phyloP scores from a whole-genome alignment of 2,113 vertebrate genomes.

The Herpailurus yagouaroundi region DNA sequence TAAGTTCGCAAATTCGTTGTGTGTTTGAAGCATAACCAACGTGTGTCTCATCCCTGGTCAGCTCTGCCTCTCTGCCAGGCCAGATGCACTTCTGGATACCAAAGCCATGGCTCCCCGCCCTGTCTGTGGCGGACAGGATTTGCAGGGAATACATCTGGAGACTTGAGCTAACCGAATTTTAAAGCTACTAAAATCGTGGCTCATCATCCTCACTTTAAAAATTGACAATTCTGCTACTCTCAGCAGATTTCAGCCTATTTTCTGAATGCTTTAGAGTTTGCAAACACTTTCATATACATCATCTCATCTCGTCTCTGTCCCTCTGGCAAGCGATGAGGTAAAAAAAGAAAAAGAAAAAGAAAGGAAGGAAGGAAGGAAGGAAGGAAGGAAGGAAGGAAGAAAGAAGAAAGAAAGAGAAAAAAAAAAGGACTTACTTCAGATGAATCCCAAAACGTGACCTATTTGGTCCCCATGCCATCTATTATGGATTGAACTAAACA shows the following conservation, averaged over 20 bases:
- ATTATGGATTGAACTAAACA: not conserved
- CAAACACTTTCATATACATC: not conserved
- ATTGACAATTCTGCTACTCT: not conserved
- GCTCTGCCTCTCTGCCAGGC: not conserved
- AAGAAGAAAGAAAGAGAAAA: not conserved
- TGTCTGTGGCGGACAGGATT: not conserved
- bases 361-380: rapidly evolving
- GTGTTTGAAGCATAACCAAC: not conserved
- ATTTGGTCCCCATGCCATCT: not conserved
- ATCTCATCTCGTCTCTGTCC: not conserved
- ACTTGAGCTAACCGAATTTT: not conserved
- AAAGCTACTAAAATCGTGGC: not conserved
- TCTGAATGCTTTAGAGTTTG: not conserved
- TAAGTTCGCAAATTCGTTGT: not conserved
- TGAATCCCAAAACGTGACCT: constrained; percentile 5
- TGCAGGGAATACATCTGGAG: not conserved
- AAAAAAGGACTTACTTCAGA: not conserved
- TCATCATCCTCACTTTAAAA: not conserved
- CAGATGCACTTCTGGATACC: too few species aligned
- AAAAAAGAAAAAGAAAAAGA: not conserved
- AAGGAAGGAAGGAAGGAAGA: too few species aligned
- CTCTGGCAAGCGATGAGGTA: not conserved
- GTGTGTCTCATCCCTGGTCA: not conserved
- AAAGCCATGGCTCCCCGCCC: not conserved
- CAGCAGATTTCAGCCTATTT: not conserved